Percentiles rank a stretch among this genome's conserved stretches.
phyloP scores from a whole-genome alignment of 1,140 invertebrate genomes.

The Drosophila melanica region DNA sequence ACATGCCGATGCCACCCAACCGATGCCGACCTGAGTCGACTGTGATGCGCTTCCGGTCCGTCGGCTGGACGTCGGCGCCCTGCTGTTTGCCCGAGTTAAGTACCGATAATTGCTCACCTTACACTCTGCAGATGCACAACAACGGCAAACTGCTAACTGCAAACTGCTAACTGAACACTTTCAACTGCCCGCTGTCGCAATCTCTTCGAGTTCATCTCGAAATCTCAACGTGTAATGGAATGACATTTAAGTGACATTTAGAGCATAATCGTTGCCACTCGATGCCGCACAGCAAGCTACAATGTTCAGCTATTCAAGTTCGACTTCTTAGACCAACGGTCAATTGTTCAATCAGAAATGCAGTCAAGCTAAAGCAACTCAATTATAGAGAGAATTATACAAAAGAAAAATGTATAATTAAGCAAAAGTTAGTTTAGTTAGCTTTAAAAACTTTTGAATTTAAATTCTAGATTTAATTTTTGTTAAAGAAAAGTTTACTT shows the following conservation, averaged over 20 bases:
- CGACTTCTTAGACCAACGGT: background rate
- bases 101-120: slow-evolving; percentile 70
- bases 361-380: slow-evolving; percentile 6
- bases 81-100: slow-evolving; percentile 59
- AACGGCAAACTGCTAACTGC: background rate
- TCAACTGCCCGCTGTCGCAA: background rate
- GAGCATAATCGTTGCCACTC: slow-evolving; percentile 49
- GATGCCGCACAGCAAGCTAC: slow-evolving; percentile 1
- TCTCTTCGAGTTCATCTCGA: slow-evolving; percentile 29
- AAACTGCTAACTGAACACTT: slow-evolving; percentile 3
- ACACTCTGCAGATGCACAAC: background rate
- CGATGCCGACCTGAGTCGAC: background rate
- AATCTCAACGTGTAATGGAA: slow-evolving; percentile 58
- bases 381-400: background rate
- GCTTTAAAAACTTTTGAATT: no score
- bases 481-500: no score
- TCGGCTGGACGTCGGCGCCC: background rate
- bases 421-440: no score
- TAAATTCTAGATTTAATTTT: no score
- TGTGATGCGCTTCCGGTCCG: slow-evolving; percentile 34
- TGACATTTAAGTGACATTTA: slow-evolving; percentile 67
- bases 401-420: background rate
- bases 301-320: background rate
- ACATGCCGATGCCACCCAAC: slow-evolving; percentile 15
- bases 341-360: slow-evolving; percentile 23